Percentiles rank a stretch among this genome's conserved stretches.
Evolutionary conservation across 2,888 invertebrate genomes (phyloP).

Genomic region (Hypselothyrea guttata): DNA sequence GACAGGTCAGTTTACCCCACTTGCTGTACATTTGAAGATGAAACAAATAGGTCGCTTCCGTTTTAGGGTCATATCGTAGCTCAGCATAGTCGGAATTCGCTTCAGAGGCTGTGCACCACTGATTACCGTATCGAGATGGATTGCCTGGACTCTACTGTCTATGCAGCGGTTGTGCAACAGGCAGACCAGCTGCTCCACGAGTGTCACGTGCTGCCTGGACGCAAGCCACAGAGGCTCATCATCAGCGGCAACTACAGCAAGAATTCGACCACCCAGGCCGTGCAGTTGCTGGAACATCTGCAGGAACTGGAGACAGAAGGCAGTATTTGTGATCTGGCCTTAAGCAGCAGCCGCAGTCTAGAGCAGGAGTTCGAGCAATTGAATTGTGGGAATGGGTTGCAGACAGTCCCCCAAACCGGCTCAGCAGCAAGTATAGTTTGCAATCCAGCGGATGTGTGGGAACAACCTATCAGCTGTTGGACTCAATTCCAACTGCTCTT

Average conservation of each 20-base stretch:
- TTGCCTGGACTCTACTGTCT: conserved; percentile 58
- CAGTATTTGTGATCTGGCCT: conserved; percentile 83
- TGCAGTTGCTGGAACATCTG: conserved; percentile 79
- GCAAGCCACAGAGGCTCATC: conserved; percentile 54
- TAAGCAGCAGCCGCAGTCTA: conserved; percentile 86
- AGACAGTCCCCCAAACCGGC: background rate
- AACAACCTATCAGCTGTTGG: conserved; percentile 48
- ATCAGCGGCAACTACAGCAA: conserved; percentile 71
- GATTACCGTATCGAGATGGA: conserved; percentile 74
- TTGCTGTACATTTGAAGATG: no score
- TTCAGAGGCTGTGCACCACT: conserved; percentile 79
- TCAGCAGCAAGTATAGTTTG: conserved; percentile 32
- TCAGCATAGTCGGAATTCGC: conserved; percentile 78
- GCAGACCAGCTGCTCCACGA: conserved; percentile 60
- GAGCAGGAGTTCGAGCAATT: conserved; percentile 85
- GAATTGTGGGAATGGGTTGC: conserved; percentile 37
- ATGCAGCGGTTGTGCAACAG: conserved; percentile 54
- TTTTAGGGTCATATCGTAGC: conserved; percentile 80
- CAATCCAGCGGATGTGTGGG: conserved; percentile 51
- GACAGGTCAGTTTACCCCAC: conserved; percentile 84
- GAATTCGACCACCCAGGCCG: conserved; percentile 52
- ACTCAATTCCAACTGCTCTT: conserved; percentile 83
- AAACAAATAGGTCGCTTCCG: background rate
- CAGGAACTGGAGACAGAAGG: conserved; percentile 79
- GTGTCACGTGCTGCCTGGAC: conserved; percentile 56